Evolutionary conservation across 2,888 invertebrate species (phyloP), one percentile per base, ranked within the genome.

Genomic region (Cartodere bifasciata): DNA sequence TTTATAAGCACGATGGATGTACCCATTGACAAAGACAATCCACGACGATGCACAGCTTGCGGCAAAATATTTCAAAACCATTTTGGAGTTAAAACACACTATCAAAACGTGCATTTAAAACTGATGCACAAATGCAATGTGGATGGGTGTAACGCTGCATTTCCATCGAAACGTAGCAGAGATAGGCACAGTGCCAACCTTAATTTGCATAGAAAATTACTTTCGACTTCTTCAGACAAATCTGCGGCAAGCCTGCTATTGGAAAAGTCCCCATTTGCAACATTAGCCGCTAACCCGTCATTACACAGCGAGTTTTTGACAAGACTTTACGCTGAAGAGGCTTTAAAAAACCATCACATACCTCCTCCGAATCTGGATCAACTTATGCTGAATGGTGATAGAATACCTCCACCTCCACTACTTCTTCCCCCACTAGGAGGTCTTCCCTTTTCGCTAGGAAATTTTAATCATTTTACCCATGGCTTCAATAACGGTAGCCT

Each of bases 91-190:
- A 92, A 91, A 62, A 85, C 86, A 2, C 95, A 95, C 57, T 94
- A 90, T 58, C 91, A 91, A 65, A 92, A 87, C 58, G 85, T 88
- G 6, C 94, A 95, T 61, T 72, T 94, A 30, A 94, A 94, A 62
- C 63, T 92, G 36, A 87, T 91, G 82, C 92, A 92, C 62, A 86
- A 85, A 54, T 95, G 95, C 63, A 86, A 81, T 49, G 81, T 90
- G 14, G 91, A 91, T 42, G 91, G 92, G 2, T 95, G 95, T 57
- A 85, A 85, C 60, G 92, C 92, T 0, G 84, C 90, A 1, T 95
- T 94, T 56, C 85, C 90, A 4, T 91, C 92, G 1, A 92, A 90
- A 55, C 68, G 90, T 34, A 87, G 84, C 49, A 75, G 92, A 46
- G 94, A 95, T 51, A 71, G 90, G 2, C 94, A 95, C 59, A 87